Base-by-base conservation (phyloP, 2,888 invertebrate genomes). In the Aplocera efformata region DNA sequence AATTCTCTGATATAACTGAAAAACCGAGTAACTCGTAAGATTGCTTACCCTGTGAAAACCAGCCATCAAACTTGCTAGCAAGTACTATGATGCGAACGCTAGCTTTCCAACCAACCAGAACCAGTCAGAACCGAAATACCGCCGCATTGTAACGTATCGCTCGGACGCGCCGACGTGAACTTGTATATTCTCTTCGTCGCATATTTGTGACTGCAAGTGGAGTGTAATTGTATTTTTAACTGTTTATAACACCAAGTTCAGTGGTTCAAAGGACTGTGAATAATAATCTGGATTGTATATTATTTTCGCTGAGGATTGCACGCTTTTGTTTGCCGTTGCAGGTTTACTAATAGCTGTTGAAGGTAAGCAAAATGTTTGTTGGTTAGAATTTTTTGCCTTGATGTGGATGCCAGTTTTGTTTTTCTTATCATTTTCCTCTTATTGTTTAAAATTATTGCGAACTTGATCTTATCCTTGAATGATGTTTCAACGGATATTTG, bases 261-360 rank as follows among this genome's bases (percentile, higher is more conserved):
- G 50, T 43, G 43, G 50, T 49, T 56, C 38, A 44, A 40, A 36
- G 52, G 36, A 37, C 42, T 41, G 23, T 23, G 21, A 22, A 39
- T 17, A 36, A 43, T 55, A n/a, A n/a, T n/a, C 13, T 58, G 67
- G 63, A 67, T 65, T 60, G 59, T 53, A 51, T 50, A 57, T 47
- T 51, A 46, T 53, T 45, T 50, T 48, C 56, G 56, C 53, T 44
- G 59, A 55, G 61, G 53, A 68, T 62, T 43, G 40, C 48, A 60
- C 58, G 58, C 57, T 54, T 61, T 72, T 73, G 72, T 73, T 73
- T 73, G 67, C 60, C 55, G 60, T 64, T 69, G 69, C 76, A 76
- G 79, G 75, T 65, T 58, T 66, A 67, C 70, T 79, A 78, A 79
- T 79, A 79, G 76, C 72, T 75, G 74, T 76, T 74, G 76, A 68